Evolutionary conservation across 2,797 vertebrate species (phyloP), one percentile per base, ranked within the genome.

Genomic region (Danio tinwini): DNA sequence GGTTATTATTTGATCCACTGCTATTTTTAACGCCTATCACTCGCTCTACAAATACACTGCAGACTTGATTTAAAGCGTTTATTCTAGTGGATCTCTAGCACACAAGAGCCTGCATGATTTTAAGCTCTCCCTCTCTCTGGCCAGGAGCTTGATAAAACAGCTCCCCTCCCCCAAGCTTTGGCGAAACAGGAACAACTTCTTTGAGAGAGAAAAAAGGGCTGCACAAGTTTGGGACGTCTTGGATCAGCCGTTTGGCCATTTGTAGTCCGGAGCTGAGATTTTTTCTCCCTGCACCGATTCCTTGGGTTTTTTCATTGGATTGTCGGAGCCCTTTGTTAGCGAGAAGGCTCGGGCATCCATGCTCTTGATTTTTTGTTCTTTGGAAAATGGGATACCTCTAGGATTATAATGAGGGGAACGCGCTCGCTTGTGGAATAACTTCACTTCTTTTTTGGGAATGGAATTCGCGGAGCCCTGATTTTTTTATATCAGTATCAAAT

Each of bases 151-250:
- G 74, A 62, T 81, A 76, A 75, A 82, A 72, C 58, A 84, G 68
- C 83, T 81, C 88, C 88, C 87, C 86, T 87, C 87, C 88, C 88
- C 87, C 87, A 86, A 81, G 82, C 83, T 84, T 86, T 83, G 81
- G 86, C 85, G 84, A 88, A 88, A 90, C 87, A 88, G 87, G 87
- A 90, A 88, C 88, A 90, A 88, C 86, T 88, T 88, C 84, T 85
- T 87, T 84, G 74, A 81, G 74, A 78, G 73, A 64, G 55, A 80
- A 83, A 81, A 84, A 85, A 86, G 82, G 84, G 80, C 87, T 88
- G 84, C 85, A 85, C 79, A 87, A 88, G 85, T 88, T 86, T 82
- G 85, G 85, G 83, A 82, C 86, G 85, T 84, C 84, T 88, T 83
- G 84, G 83, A 85, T 85, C 76, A 75, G 83, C 77, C 58, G 62